phyloP scores from a whole-genome alignment of 2,113 vertebrate genomes.

The Laticauda laticaudata region DNA sequence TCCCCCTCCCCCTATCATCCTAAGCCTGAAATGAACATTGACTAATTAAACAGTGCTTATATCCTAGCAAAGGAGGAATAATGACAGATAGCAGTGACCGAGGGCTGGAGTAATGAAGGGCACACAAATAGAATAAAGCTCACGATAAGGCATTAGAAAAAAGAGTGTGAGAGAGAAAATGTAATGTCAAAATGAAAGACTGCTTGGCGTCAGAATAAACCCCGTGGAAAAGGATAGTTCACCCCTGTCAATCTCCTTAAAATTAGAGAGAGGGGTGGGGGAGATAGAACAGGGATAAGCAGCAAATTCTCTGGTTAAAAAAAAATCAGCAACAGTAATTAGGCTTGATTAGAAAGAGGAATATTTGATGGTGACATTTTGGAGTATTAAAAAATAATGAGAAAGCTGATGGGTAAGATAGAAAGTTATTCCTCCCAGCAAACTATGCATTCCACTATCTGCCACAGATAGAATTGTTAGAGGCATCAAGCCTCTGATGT shows the following conservation, averaged over 20 bases:
- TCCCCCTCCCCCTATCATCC: not conserved
- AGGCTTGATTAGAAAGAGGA: slow-evolving; percentile 28
- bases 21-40: not conserved
- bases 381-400: slow-evolving; percentile 26
- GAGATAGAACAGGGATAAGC: not conserved
- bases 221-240: slow-evolving; percentile 22
- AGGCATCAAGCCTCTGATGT: not conserved
- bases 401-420: not conserved
- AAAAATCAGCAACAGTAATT: slow-evolving; percentile 27
- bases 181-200: slow-evolving; percentile 38
- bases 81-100: fast-evolving
- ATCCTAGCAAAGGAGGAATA: not conserved
- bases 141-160: not conserved
- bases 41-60: slow-evolving; percentile 34
- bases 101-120: not conserved
- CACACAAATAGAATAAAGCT: slow-evolving; percentile 34
- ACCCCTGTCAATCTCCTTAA: slow-evolving; percentile 27
- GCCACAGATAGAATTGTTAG: slow-evolving; percentile 29
- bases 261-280: not conserved
- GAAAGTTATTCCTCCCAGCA: not conserved
- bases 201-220: slow-evolving; percentile 28
- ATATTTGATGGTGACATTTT: slow-evolving; percentile 12
- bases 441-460: not conserved
- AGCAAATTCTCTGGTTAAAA: slow-evolving; percentile 18
- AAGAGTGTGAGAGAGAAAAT: slow-evolving; percentile 4